These are phyloP conservation scores for Limulus polyphemus DNA, from an alignment of 2,888 invertebrate genomes.

Conservation along the genomic window DNA sequence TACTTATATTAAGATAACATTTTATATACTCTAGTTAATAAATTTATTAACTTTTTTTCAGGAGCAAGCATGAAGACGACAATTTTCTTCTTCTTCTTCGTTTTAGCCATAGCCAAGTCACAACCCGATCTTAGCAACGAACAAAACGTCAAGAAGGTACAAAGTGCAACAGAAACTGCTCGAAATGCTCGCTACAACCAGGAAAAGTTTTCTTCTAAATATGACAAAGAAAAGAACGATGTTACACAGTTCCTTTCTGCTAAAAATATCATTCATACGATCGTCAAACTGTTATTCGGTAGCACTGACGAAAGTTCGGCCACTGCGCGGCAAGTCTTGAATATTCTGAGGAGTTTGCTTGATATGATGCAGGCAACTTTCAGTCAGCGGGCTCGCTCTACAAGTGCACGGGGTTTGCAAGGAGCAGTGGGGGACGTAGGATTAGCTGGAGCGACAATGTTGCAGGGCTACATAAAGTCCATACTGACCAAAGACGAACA, in stretches of 20 bases:
- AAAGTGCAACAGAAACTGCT: neutral
- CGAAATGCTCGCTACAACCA: conserved; percentile 15
- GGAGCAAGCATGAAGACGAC: too few relatives aligned
- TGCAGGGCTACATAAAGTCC: conserved; percentile 68
- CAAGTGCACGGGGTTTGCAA: conserved; percentile 55
- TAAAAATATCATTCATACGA: conserved; percentile 26
- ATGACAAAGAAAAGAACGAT: conserved; percentile 19
- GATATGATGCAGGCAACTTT: conserved; percentile 85
- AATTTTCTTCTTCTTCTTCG: too few relatives aligned
- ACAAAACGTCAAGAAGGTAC: too few relatives aligned
- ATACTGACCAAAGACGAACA: conserved; percentile 58
- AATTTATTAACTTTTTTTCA: too few relatives aligned
- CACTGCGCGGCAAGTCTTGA: conserved; percentile 27
- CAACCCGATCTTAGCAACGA: too few relatives aligned
- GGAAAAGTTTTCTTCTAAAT: conserved; percentile 18
- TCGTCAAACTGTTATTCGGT: conserved; percentile 27
- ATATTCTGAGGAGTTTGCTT: conserved; percentile 42
- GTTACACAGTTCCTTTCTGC: conserved; percentile 24
- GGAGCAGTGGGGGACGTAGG: conserved; percentile 65
- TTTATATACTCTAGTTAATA: too few relatives aligned
- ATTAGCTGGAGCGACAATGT: conserved; percentile 71
- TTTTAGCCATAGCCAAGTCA: too few relatives aligned
- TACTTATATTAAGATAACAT: too few relatives aligned
- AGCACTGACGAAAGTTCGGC: conserved; percentile 27
- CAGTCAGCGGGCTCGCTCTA: conserved; percentile 69